phyloP scores from a whole-genome alignment of 1,140 invertebrate species.

The Drosophila ananassae region DNA sequence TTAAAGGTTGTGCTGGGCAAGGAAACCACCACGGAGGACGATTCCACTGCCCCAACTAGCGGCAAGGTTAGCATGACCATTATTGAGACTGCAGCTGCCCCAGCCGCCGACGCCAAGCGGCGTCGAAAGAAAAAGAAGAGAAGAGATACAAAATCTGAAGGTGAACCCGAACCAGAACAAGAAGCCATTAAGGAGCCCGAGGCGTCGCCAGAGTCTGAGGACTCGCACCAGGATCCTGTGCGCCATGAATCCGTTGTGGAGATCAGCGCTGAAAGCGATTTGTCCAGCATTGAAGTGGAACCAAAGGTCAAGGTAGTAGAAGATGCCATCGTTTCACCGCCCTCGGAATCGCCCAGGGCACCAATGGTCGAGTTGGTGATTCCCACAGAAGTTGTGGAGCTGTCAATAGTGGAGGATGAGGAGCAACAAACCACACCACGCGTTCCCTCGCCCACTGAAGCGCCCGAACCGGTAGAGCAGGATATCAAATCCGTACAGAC shows the following conservation, averaged over 20 bases:
- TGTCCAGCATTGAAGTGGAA: constrained; percentile 84
- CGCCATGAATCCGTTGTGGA: constrained; percentile 66
- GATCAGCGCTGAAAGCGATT: constrained; percentile 72
- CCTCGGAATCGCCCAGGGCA: constrained; percentile 67
- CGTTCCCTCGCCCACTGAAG: constrained; percentile 38
- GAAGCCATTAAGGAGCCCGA: constrained; percentile 45
- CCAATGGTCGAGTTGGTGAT: constrained; percentile 85
- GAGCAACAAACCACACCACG: constrained; percentile 85
- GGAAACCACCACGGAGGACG: constrained; percentile 12
- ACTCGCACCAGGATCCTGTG: constrained; percentile 48
- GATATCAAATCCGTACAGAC: constrained; percentile 87
- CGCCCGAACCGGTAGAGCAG: constrained; percentile 33
- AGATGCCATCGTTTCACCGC: constrained; percentile 85
- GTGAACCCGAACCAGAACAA: constrained; percentile 41
- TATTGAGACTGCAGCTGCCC: constrained; percentile 58
- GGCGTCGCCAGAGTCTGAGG: constrained; percentile 69
- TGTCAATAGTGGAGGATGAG: constrained; percentile 85
- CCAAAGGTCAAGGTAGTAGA: constrained; percentile 87
- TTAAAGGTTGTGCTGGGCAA: constrained; percentile 60
- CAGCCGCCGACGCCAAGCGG: constrained; percentile 71
- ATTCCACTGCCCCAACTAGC: constrained; percentile 13
- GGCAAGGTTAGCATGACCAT: constrained; percentile 76
- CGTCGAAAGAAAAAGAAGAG: constrained; percentile 84
- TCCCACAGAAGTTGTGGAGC: constrained; percentile 86
- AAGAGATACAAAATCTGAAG: constrained; percentile 60